Conservation (phyloP, 30 jellyfish, hydroid and myxozoan species). For the Hydra vulgaris region DNA sequence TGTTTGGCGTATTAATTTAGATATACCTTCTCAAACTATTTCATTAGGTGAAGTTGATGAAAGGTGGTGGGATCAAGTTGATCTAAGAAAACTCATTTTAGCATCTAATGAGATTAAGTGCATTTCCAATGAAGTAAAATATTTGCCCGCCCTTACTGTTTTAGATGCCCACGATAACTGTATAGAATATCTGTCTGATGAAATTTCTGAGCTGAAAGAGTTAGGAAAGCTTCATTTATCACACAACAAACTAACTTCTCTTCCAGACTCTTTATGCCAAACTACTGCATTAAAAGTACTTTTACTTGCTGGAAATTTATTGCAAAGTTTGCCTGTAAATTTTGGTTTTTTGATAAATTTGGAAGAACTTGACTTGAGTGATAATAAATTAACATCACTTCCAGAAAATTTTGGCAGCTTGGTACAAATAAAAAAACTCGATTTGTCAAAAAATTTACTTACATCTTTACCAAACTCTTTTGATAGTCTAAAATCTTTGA, state of each 20-base stretch:
- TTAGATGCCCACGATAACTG: slow-evolving; percentile 76
- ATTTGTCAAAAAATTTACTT: slow-evolving; percentile 45
- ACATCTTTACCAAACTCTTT: slow-evolving; percentile 35
- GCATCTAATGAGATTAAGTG: slow-evolving; percentile 66
- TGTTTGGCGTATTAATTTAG: slow-evolving; percentile 75
- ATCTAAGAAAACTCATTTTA: slow-evolving; percentile 55
- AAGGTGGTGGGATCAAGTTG: slow-evolving; percentile 95
- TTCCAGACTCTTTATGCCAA: slow-evolving; percentile 42
- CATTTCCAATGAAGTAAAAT: slow-evolving; percentile 37
- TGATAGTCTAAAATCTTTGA: slow-evolving; percentile 26
- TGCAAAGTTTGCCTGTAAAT: slow-evolving; percentile 38
- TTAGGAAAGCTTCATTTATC: slow-evolving; percentile 42
- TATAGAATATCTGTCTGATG: slow-evolving; percentile 45
- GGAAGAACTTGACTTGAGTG: slow-evolving; percentile 57
- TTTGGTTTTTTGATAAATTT: slow-evolving; percentile 39
- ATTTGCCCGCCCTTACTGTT: slow-evolving; percentile 75
- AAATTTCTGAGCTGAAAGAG: slow-evolving; percentile 46
- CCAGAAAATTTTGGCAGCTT: slow-evolving; percentile 65
- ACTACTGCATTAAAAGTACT: slow-evolving; percentile 31
- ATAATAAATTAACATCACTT: slow-evolving; percentile 25
- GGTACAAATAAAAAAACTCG: slow-evolving; percentile 29
- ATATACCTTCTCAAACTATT: slow-evolving; percentile 55
- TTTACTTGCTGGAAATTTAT: slow-evolving; percentile 31
- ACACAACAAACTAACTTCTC: slow-evolving; percentile 40
- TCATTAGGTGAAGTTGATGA: slow-evolving; percentile 64